A percentile compares a stretch with the other conserved stretches of the same genome.
phyloP scores from a whole-genome alignment of 2,113 vertebrate species.

The Rhadina sibilatrix region DNA sequence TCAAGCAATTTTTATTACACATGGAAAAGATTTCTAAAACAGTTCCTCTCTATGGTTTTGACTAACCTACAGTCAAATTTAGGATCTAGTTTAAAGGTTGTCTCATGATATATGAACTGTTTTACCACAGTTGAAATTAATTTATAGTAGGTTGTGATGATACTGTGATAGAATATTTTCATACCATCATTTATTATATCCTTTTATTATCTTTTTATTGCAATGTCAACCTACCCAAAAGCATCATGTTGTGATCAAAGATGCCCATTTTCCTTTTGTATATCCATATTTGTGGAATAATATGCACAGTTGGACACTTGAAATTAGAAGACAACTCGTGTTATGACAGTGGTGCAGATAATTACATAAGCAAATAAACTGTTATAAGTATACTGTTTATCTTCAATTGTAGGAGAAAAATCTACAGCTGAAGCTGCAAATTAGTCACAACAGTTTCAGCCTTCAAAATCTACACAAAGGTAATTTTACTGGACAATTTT shows the following conservation, averaged over 20 bases:
- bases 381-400: neutral
- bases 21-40: neutral
- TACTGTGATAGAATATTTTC: neutral
- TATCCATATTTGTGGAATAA: neutral
- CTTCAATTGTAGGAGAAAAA: neutral
- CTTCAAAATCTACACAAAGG: neutral
- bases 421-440: neutral
- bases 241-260: neutral
- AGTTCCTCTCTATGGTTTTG: neutral
- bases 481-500: neutral
- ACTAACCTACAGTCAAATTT: neutral
- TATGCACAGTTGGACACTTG: neutral
- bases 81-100: neutral
- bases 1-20: neutral
- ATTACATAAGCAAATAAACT: neutral
- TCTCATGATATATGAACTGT: neutral
- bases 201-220: neutral
- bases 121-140: neutral
- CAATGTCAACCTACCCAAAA: neutral
- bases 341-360: neutral
- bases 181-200: neutral
- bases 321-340: neutral
- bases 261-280: neutral
- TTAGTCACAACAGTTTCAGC: neutral
- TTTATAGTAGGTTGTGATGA: neutral